A percentile compares a stretch with the other conserved stretches of the same genome.
Evolutionary conservation across 1,140 invertebrate species (phyloP).

Genomic region (Temnothorax nylanderi): DNA sequence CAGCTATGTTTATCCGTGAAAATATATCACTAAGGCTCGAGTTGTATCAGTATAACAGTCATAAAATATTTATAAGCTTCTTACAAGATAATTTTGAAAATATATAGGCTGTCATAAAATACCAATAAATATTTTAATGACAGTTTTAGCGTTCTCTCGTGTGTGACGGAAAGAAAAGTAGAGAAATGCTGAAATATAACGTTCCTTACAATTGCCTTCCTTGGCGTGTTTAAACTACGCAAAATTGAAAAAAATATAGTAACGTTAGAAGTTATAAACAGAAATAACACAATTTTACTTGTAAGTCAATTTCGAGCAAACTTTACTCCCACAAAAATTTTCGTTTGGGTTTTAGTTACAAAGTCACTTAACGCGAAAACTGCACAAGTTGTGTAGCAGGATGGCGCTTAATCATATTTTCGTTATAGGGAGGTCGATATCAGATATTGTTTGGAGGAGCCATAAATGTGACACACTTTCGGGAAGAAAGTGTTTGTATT

Average conservation of each 20-base stretch:
- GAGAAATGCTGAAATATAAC: background rate
- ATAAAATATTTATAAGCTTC: conserved; percentile 55
- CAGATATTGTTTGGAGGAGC: background rate
- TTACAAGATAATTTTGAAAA: conserved; percentile 45
- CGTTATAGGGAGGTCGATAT: conserved; percentile 33
- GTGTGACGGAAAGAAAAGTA: background rate
- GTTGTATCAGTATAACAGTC: background rate
- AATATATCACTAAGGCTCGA: background rate
- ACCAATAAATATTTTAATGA: conserved; percentile 43
- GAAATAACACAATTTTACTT: conserved; percentile 20
- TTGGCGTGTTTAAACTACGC: background rate
- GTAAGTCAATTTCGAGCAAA: conserved; percentile 9
- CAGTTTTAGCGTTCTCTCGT: background rate
- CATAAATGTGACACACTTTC: conserved; percentile 1
- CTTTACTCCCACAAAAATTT: conserved; percentile 12
- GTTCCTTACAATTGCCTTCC: no score
- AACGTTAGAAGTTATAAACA: background rate
- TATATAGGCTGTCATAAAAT: background rate
- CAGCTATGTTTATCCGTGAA: background rate
- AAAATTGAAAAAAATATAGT: conserved; percentile 11
- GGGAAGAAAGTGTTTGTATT: conserved; percentile 1
- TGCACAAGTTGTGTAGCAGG: conserved; percentile 17
- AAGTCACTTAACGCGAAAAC: conserved; percentile 43
- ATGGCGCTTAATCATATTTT: conserved; percentile 44
- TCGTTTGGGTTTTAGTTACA: conserved; percentile 11